Conservation (phyloP, 2,888 invertebrate genomes). For the Leptura quadrifasciata region DNA sequence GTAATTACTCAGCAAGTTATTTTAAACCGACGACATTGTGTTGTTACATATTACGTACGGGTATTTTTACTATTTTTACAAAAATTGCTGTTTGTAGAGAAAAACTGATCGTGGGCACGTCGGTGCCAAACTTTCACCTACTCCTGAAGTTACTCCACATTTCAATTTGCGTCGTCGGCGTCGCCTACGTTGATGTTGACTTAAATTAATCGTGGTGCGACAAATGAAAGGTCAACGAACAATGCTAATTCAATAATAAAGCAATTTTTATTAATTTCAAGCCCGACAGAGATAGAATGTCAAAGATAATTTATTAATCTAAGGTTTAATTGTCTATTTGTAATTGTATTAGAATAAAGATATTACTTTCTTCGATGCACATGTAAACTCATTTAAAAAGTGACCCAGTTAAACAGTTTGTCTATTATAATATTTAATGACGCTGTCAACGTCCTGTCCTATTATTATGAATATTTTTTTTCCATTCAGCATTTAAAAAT, state of each 20-base stretch:
- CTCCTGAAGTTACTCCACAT: neutral
- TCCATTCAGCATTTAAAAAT: too few species aligned
- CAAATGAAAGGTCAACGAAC: constrained; percentile 6
- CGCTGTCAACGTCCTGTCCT: too few species aligned
- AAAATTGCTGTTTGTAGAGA: neutral
- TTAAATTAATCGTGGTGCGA: neutral
- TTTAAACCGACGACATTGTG: neutral
- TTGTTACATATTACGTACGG: neutral
- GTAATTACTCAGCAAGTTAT: neutral
- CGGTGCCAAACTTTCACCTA: constrained; percentile 32
- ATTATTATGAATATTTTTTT: too few species aligned
- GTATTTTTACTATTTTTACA: too few species aligned
- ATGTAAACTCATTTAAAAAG: too few species aligned
- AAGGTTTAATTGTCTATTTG: neutral
- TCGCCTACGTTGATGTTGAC: neutral
- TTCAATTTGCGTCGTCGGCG: constrained; percentile 14
- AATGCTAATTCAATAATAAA: constrained; percentile 15
- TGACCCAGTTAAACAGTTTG: too few species aligned
- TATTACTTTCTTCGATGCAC: too few species aligned
- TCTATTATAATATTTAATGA: too few species aligned
- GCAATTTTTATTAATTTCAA: constrained; percentile 8
- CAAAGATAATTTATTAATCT: neutral
- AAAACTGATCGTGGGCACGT: neutral
- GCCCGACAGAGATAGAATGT: neutral
- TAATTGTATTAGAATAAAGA: neutral